Conservation (phyloP, 2,888 invertebrate genomes). For the Tachina lurida region DNA sequence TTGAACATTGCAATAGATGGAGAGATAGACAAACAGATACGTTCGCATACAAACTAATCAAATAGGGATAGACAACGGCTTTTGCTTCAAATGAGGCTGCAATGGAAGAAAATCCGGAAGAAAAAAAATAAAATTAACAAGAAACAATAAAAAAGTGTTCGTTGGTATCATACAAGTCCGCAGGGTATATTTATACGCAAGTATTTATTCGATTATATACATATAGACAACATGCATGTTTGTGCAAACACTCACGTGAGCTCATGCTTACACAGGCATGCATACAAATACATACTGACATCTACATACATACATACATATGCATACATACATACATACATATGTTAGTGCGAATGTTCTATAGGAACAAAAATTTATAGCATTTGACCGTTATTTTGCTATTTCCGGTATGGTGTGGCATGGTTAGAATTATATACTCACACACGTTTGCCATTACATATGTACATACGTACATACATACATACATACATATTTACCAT, state of each 20-base stretch:
- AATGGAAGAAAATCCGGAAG: conserved; percentile 26
- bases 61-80: conserved; percentile 61
- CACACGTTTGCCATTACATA: conserved; percentile 1
- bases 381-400: conserved; percentile 58
- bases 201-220: not conserved
- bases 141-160: conserved; percentile 1
- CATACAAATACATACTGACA: not conserved
- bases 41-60: conserved; percentile 37
- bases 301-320: not conserved
- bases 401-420: conserved; percentile 51
- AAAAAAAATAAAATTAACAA: conserved; percentile 24
- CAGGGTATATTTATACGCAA: conserved; percentile 2
- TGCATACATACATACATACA: not conserved
- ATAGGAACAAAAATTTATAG: conserved; percentile 45
- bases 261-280: conserved; percentile 2
- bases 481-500: not conserved
- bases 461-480: not conserved
- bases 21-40: conserved; percentile 37
- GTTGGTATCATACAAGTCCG: conserved; percentile 5
- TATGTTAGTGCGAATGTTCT: conserved; percentile 18
- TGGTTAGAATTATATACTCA: not conserved
- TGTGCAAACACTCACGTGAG: conserved; percentile 15
- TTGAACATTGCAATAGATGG: conserved; percentile 25
- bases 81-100: conserved; percentile 53
- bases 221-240: not conserved